Conservation (phyloP, 1,140 invertebrate genomes). For the Ephestia elutella region DNA sequence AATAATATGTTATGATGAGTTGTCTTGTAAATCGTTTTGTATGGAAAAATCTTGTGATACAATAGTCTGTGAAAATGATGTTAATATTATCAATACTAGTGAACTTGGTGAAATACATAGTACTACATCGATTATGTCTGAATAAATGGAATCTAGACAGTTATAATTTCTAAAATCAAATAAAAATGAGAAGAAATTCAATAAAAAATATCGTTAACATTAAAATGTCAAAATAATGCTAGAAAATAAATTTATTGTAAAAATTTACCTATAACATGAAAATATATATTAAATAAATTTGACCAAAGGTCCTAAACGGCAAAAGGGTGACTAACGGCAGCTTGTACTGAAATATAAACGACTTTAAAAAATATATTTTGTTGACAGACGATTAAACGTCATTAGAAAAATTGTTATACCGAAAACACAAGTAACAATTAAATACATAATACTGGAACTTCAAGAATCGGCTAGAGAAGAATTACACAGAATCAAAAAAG, state of each 20-base stretch:
- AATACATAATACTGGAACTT: conserved; percentile 33
- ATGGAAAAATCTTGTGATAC: neutral
- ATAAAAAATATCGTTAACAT: too few species aligned
- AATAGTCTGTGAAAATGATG: neutral
- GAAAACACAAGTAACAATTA: conserved; percentile 26
- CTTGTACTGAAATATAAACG: neutral
- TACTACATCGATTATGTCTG: neutral
- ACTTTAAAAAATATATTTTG: conserved; percentile 11
- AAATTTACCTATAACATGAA: neutral
- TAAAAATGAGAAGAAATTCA: too few species aligned
- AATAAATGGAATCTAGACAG: neutral
- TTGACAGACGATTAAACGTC: conserved; percentile 84
- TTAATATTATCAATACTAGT: neutral
- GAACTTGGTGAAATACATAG: neutral
- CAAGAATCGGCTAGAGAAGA: conserved; percentile 39
- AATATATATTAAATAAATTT: neutral
- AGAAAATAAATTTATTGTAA: too few species aligned
- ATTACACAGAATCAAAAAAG: conserved; percentile 33
- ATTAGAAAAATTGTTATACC: conserved; percentile 76
- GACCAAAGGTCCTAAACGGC: neutral
- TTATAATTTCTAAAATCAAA: neutral
- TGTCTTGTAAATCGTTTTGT: neutral
- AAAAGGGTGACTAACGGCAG: neutral
- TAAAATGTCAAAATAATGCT: too few species aligned
- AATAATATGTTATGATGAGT: neutral